Base-by-base conservation (phyloP, 2,797 vertebrate genomes). In the Pantherophis vulpinus region DNA sequence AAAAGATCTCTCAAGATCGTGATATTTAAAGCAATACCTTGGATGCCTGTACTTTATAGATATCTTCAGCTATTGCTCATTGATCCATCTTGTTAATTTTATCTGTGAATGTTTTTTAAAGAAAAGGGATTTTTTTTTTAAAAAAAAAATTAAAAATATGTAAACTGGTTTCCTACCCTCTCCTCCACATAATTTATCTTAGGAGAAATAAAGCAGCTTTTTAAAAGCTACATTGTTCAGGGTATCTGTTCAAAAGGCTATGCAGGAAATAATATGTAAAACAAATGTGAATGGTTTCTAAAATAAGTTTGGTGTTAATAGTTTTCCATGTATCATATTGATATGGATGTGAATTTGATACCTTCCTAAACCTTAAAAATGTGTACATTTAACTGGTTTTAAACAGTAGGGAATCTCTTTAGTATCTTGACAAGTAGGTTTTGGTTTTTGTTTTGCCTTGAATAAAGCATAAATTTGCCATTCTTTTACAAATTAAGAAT, bases 401-500 rank as follows among this genome's bases (percentile, higher is more conserved):
- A 89, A 93, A n/a, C 87, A 94, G 18, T 93, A 94, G 88, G 58
- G 89, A 94, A 60, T 83, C 37, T 61, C 63, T 58, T 90, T 61
- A 83, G 55, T 42, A 95, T 83, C 94, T 5, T 1, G 1, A 32
- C 54, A 93, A 88, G 37, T 95, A 2, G 2, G 61, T 0, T 93
- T 74, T 29, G 4, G 20, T 47, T 83, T 83, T 47, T 1, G 79
- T 92, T 96, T 93, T 54, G 0, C 42, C 90, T 86, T 94, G 37
- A 93, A 47, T 94, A 63, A 61, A 92, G 58, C 95, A 93, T 86
- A 83, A 93, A 66, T 61, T n/a, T 94, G 4, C 92, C 8, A 55
- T 96, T 95, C 55, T 37, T 93, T 95, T 94, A 88, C 91, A 96
- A 95, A 55, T 86, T 95, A 94, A 95, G 90, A 90, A 95, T 51